Conservation (phyloP, 92 coral and sea anemone genomes). For the Pocillopora meandrina region DNA sequence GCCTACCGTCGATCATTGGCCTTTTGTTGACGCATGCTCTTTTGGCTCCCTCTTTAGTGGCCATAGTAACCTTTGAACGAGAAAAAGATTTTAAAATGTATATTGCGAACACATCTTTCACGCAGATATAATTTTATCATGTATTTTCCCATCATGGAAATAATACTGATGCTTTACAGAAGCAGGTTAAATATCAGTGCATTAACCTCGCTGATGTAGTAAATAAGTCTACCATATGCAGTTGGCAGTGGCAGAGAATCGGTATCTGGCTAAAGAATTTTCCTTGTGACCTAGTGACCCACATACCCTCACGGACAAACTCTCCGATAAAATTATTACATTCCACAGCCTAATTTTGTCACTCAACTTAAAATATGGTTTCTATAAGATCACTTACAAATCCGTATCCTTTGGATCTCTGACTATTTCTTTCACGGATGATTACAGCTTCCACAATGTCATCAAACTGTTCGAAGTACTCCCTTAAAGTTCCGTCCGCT, state of each 20-base stretch:
- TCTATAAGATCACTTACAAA: slow-evolving; percentile 69
- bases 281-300: too few relatives aligned
- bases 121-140: too few relatives aligned
- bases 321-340: neutral
- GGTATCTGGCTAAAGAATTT: too few relatives aligned
- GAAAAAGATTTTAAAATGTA: neutral
- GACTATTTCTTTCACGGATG: slow-evolving; percentile 79
- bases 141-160: too few relatives aligned
- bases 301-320: too few relatives aligned
- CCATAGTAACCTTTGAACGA: slow-evolving; percentile 65
- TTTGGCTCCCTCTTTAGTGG: slow-evolving; percentile 81
- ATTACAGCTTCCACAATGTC: slow-evolving; percentile 92
- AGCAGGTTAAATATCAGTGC: too few relatives aligned
- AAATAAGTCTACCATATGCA: too few relatives aligned
- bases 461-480: slow-evolving; percentile 85
- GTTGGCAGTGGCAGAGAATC: too few relatives aligned
- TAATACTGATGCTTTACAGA: too few relatives aligned
- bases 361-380: neutral
- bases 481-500: slow-evolving; percentile 78
- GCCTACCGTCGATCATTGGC: slow-evolving; percentile 91
- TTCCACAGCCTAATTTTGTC: neutral
- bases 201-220: too few relatives aligned
- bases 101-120: neutral
- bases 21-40: slow-evolving; percentile 87
- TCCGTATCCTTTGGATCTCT: slow-evolving; percentile 92